Base-by-base conservation (phyloP, 2,888 invertebrate genomes). In the Willowsia nigromaculata region DNA sequence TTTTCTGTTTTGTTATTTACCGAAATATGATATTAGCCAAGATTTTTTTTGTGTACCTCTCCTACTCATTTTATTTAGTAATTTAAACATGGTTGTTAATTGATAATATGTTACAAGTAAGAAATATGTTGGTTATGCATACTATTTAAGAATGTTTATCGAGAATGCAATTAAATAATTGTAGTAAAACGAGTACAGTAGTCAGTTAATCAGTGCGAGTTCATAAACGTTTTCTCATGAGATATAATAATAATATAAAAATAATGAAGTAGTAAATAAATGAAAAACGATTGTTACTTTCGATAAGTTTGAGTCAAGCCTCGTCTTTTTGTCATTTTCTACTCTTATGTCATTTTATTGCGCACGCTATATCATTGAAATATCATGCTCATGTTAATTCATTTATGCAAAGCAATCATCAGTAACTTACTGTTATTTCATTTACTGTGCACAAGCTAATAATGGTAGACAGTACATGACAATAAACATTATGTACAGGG, bases 101-200 rank as follows among this genome's bases (percentile, higher is more conserved):
- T 68, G 37, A 83, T 65, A 68, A 30, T 50, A 83, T 22, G 18
- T 56, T 56, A 56, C 18, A 56, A 56, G 40, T 18, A 33, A 65
- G 37, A 74, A 18, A 37, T 22, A 65, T 50, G 68, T 50, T 62
- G 47, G 59, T 65, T 40, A 71, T 62, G 62, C 7, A 30, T 40
- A 27, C 40, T 47, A 78, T 85, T 80, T 86, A 80, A 78, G 43
- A 56, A 87, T 81, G 81, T 71, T 87, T 80, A 87, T 87, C 81
- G 87, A 87, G 87, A 87, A 87, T 87, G 87, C 87, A 87, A 87
- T 87, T 87, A 78, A 81, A 71, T 87, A 87, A 81, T 81, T 87
- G 81, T 87, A 78, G 80, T 65, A 71, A 65, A 81, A 68, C 62
- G 81, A 86, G 65, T 78, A 65, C 56, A 86, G 68, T 68, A 80